phyloP scores from a whole-genome alignment of 2,113 vertebrate genomes.

The Lampris megalopsis region DNA sequence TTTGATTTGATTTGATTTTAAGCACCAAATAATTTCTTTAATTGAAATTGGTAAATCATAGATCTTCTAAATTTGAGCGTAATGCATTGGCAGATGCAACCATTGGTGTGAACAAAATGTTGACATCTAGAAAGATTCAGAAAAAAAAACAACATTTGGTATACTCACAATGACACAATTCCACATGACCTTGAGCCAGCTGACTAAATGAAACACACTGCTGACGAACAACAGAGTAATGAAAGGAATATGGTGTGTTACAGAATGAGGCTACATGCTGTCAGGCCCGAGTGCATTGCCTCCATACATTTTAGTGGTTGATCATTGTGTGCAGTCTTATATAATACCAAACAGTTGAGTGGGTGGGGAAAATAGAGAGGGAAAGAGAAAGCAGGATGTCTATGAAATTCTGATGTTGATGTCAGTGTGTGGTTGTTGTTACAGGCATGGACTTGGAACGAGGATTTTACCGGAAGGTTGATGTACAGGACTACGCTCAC shows the following conservation, averaged over 20 bases:
- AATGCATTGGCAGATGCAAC: background rate
- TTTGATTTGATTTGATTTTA: too few relatives aligned
- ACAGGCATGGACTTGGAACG: slow-evolving; percentile 79
- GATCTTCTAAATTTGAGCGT: background rate
- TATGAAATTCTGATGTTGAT: slow-evolving; percentile 1
- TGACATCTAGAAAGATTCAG: too few relatives aligned
- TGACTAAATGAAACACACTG: background rate
- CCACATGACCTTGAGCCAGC: background rate
- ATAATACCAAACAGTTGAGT: slow-evolving; percentile 25
- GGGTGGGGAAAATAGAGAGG: slow-evolving; percentile 20
- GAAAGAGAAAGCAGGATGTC: background rate
- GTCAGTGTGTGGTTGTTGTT: slow-evolving; percentile 19
- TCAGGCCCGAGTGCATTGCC: slow-evolving; percentile 6
- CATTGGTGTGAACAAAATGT: background rate
- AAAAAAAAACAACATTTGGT: background rate
- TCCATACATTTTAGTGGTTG: slow-evolving; percentile 22
- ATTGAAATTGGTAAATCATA: background rate
- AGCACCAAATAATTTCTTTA: too few relatives aligned
- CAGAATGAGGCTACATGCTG: background rate
- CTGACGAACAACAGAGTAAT: background rate
- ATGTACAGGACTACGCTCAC: slow-evolving; percentile 90
- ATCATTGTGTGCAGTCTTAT: slow-evolving; percentile 22
- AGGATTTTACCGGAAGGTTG: slow-evolving; percentile 82
- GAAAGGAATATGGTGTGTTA: background rate
- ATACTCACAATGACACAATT: background rate